phyloP scores from a whole-genome alignment of 2,113 vertebrate species.

The Panthera tigris region DNA sequence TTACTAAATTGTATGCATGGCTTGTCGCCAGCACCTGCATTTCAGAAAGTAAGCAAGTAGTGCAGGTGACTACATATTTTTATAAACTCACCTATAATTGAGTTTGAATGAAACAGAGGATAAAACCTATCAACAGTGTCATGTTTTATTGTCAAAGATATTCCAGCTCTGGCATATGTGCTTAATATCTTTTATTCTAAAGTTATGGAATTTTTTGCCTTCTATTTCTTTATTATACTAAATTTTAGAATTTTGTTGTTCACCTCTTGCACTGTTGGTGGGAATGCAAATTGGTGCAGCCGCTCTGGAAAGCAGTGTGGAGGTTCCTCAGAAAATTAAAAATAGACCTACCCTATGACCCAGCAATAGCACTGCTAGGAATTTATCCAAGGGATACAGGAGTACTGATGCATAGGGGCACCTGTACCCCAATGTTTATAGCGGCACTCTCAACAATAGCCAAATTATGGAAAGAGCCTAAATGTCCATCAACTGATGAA shows the following conservation, averaged over 20 bases:
- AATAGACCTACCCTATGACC: too few relatives aligned
- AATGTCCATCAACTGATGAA: too few relatives aligned
- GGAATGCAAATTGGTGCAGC: too few relatives aligned
- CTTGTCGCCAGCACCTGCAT: neutral
- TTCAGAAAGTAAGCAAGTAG: conserved; percentile 19
- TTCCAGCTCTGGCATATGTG: neutral
- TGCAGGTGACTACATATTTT: neutral
- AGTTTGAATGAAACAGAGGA: neutral
- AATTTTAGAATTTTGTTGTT: neutral
- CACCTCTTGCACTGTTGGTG: too few relatives aligned
- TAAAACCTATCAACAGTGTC: neutral
- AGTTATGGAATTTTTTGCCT: neutral
- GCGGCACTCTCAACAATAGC: too few relatives aligned
- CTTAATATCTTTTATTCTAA: neutral
- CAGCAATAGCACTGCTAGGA: too few relatives aligned
- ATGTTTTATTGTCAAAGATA: conserved; percentile 12
- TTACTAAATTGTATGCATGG: neutral
- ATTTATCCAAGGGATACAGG: too few relatives aligned
- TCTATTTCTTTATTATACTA: conserved; percentile 2
- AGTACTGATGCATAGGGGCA: too few relatives aligned
- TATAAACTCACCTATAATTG: neutral
- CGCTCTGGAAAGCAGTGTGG: too few relatives aligned
- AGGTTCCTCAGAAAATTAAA: too few relatives aligned
- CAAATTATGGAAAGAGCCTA: too few relatives aligned
- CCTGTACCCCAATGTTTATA: too few relatives aligned